Evolutionary conservation across 2,113 vertebrate species (phyloP), one percentile per base, ranked within the genome.

Genomic region (Brachyhypopomus gauderio): DNA sequence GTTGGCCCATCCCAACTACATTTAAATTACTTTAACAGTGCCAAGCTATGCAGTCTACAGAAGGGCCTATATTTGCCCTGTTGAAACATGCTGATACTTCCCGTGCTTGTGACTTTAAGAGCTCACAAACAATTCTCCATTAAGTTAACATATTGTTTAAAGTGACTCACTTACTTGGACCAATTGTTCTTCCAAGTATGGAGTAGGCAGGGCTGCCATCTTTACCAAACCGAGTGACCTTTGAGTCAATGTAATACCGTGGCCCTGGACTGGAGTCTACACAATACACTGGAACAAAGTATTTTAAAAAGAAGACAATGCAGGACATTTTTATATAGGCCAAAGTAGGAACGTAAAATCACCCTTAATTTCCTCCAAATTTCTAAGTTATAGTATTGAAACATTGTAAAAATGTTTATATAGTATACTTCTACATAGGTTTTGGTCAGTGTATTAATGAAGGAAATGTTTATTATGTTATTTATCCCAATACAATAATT

Each of bases 221-320:
- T 6, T 89, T 92, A 70, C 95, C 95, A 71, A 95, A 96, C 25
- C 94, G 94, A 9, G 95, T 96, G 25, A 95, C 85, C 55, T 92
- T 95, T 0, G 94, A 92, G 73, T 95, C 92, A 82, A 96, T 81
- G 7, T 92, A 92, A 83, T 97, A 96, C 67, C 85, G 84, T 4
- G 96, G 96, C 3, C 95, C 95, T 0, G 95, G 96, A 85, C 95
- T 96, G 73, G 88, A 82, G 71, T 95, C 92, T 19, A 90, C 89
- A n/a, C 66, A 83, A 12, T 92, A 89, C 69, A 91, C 95, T 97
- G 85, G 48, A 79, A 63, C 30, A 72, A 72, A 45, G 3, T 3
- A 12, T 52, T 52, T 14, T 0, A 52, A 52, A 52, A 14, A 52
- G 45, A 4, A 14, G 12, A 52, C 2, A 52, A 52, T 52, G 45